A percentile compares a stretch with the other conserved stretches of the same genome.
Evolutionary conservation across 2,797 vertebrate species (phyloP).

Genomic region (Diplodus puntazzo): DNA sequence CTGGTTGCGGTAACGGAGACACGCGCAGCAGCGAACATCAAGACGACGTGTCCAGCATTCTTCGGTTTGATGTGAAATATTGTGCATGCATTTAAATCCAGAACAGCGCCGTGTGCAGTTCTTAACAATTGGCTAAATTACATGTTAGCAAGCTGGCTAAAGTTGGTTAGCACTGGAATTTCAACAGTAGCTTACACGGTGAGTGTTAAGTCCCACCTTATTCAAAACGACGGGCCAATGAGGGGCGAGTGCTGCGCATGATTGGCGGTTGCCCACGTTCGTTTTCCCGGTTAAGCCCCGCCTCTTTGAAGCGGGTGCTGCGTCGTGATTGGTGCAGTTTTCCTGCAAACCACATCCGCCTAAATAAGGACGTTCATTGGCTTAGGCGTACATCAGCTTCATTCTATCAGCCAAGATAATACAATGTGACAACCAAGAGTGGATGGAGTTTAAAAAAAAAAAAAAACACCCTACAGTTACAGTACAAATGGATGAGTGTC

Average conservation of each 20-base stretch:
- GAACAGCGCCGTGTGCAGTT: conserved; percentile 23
- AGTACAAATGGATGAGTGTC: background rate
- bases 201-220: conserved; percentile 71
- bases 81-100: conserved; percentile 22
- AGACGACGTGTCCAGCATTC: conserved; percentile 49
- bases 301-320: conserved; percentile 23
- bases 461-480: background rate
- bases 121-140: conserved; percentile 56
- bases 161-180: conserved; percentile 88
- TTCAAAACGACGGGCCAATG: conserved; percentile 68
- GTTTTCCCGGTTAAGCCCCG: conserved; percentile 29
- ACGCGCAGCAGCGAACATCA: conserved; percentile 68
- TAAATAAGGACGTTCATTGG: conserved; percentile 51
- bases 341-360: conserved; percentile 64
- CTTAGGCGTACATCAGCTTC: conserved; percentile 42
- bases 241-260: conserved; percentile 7
- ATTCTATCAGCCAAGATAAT: conserved; percentile 31
- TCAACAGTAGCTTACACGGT: conserved; percentile 80
- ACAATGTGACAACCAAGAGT: conserved; percentile 25
- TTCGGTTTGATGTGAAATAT: conserved; percentile 50
- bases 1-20: conserved; percentile 60
- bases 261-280: conserved; percentile 59
- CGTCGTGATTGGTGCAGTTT: conserved; percentile 58
- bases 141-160: conserved; percentile 82
- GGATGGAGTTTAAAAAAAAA: background rate